Percentiles rank a stretch among this genome's conserved stretches.
Evolutionary conservation across 2,113 vertebrate genomes (phyloP).

Genomic region (Trematomus loennbergii): DNA sequence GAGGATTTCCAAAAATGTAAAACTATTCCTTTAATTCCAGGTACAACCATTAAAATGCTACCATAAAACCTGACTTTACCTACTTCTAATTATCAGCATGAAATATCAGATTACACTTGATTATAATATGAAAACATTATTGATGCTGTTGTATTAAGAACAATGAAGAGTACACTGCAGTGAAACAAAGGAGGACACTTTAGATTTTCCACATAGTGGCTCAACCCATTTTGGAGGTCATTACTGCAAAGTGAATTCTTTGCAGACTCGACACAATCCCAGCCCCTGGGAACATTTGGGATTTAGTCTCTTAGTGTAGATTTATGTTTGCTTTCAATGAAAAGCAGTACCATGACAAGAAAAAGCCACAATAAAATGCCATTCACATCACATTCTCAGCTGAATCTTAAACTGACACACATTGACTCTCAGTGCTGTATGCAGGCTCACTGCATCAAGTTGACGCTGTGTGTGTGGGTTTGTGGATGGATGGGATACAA

Average conservation of each 20-base stretch:
- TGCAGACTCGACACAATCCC: conserved; percentile 49
- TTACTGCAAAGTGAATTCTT: conserved; percentile 22
- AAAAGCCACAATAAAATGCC: conserved; percentile 16
- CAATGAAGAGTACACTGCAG: background rate
- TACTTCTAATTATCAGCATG: no score
- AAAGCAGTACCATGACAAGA: background rate
- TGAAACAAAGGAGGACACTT: background rate
- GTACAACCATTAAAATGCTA: background rate
- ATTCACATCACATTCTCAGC: background rate
- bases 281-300: conserved; percentile 18
- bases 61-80: background rate
- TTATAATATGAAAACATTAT: no score
- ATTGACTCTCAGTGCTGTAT: conserved; percentile 26
- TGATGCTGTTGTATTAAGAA: background rate
- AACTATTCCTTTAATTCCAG: background rate
- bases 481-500: conserved; percentile 33
- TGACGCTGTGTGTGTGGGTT: conserved; percentile 26
- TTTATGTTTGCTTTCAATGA: conserved; percentile 41
- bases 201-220: conserved; percentile 4
- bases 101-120: background rate
- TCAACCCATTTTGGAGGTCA: conserved; percentile 36
- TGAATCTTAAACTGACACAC: background rate
- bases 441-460: conserved; percentile 13
- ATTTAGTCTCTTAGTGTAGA: conserved; percentile 24
- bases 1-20: background rate